Evolutionary conservation across 2,113 vertebrate species (phyloP).

Genomic region (Pardalotus punctatus): DNA sequence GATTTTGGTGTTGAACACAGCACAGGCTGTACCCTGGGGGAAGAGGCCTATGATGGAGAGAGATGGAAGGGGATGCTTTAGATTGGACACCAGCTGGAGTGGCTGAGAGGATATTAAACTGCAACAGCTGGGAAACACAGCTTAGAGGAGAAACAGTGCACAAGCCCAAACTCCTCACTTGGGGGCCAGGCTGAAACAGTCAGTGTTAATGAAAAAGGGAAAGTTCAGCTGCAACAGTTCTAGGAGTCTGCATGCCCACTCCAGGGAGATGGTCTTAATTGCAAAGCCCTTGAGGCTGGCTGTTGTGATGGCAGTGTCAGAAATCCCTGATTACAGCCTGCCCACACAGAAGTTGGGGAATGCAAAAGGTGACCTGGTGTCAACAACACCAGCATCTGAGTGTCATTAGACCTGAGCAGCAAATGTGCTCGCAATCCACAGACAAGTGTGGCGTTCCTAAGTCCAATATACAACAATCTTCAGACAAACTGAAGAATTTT

Average conservation of each 20-base stretch:
- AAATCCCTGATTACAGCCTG: neutral
- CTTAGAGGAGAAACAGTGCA: neutral
- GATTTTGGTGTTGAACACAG: neutral
- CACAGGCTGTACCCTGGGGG: neutral
- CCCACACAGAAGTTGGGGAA: neutral
- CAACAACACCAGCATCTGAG: neutral
- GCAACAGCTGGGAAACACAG: neutral
- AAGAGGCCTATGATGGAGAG: neutral
- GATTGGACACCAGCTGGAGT: neutral
- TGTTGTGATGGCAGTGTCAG: neutral
- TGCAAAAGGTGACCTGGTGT: neutral
- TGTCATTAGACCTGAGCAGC: neutral
- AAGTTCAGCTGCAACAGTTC: neutral
- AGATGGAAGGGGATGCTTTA: neutral
- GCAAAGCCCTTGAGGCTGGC: neutral
- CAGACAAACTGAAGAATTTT: neutral
- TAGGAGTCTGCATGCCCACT: neutral
- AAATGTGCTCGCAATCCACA: accelerated
- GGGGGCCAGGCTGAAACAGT: neutral
- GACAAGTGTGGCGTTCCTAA: neutral
- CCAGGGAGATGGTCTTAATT: neutral
- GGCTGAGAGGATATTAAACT: neutral
- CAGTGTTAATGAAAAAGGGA: neutral
- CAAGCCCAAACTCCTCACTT: neutral
- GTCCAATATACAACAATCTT: neutral